Percentiles rank a stretch among this genome's conserved stretches.
phyloP scores from a whole-genome alignment of 2,888 invertebrate species.

The Barypeithes pellucidus region DNA sequence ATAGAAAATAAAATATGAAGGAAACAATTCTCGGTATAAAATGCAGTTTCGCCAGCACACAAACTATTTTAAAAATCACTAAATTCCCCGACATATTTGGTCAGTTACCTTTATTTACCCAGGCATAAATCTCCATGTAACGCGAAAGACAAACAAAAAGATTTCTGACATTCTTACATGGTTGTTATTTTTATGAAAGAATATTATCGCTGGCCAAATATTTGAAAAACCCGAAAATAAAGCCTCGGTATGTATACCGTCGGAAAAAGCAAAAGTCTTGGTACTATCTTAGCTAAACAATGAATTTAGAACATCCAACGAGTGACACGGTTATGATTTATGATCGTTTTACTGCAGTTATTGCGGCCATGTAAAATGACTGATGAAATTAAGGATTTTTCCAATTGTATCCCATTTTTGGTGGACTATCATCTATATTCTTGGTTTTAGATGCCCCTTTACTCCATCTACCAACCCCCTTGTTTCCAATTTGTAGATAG shows the following conservation, averaged over 20 bases:
- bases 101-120: constrained; percentile 30
- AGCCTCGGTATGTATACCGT: constrained; percentile 40
- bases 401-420: too few relatives aligned
- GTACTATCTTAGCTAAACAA: constrained; percentile 48
- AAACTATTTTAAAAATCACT: constrained; percentile 5
- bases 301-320: constrained; percentile 29
- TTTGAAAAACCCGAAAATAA: constrained; percentile 55
- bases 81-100: constrained; percentile 30
- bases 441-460: too few relatives aligned
- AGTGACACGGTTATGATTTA: constrained; percentile 5
- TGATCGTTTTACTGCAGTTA: not conserved
- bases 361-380: too few relatives aligned
- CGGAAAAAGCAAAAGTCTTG: constrained; percentile 51
- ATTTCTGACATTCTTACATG: constrained; percentile 49
- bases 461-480: too few relatives aligned
- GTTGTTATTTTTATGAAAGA: constrained; percentile 48
- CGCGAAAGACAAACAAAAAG: constrained; percentile 48
- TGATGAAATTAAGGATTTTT: too few relatives aligned
- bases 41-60: too few relatives aligned
- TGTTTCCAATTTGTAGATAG: not conserved
- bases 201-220: constrained; percentile 58
- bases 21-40: too few relatives aligned
- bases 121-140: constrained; percentile 48
- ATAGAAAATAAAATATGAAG: too few relatives aligned
- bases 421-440: too few relatives aligned